Conservation (phyloP, 2,797 vertebrate species). For the Falco rusticolus region DNA sequence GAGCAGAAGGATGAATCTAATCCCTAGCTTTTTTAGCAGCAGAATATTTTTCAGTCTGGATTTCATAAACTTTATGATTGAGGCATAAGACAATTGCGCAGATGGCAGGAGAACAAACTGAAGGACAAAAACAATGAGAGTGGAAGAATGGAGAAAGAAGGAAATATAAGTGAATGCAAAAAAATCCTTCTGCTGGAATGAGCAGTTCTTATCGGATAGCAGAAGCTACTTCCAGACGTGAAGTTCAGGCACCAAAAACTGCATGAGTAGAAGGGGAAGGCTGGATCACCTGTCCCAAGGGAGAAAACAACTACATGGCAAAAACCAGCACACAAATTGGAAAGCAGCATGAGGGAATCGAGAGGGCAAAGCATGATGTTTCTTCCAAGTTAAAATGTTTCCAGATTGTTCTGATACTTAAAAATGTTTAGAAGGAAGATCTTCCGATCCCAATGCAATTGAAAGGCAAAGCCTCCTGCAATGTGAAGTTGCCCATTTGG, state of each 20-base stretch:
- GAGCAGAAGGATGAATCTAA: background rate
- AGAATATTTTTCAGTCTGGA: background rate
- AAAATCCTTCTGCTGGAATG: background rate
- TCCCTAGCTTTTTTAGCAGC: background rate
- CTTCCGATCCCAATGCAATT: background rate
- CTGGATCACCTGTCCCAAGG: background rate
- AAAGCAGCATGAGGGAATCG: background rate
- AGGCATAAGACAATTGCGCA: background rate
- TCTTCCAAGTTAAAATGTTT: constrained; percentile 47
- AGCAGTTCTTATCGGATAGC: background rate
- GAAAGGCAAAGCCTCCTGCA: background rate
- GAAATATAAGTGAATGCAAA: background rate
- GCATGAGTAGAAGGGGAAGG: background rate
- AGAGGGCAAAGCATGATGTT: constrained; percentile 1
- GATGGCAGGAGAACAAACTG: background rate
- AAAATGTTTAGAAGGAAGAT: background rate
- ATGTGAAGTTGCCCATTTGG: background rate
- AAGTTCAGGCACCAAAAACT: background rate
- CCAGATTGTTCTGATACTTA: constrained; percentile 47
- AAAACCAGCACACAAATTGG: background rate
- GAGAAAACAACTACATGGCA: constrained; percentile 11
- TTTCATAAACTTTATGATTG: background rate
- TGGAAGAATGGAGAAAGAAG: background rate
- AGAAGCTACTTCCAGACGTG: background rate
- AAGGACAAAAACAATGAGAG: background rate